These are phyloP conservation scores for Notarius quadriscutis DNA, from an alignment of 2,113 vertebrate genomes.

Conservation along the genomic window DNA sequence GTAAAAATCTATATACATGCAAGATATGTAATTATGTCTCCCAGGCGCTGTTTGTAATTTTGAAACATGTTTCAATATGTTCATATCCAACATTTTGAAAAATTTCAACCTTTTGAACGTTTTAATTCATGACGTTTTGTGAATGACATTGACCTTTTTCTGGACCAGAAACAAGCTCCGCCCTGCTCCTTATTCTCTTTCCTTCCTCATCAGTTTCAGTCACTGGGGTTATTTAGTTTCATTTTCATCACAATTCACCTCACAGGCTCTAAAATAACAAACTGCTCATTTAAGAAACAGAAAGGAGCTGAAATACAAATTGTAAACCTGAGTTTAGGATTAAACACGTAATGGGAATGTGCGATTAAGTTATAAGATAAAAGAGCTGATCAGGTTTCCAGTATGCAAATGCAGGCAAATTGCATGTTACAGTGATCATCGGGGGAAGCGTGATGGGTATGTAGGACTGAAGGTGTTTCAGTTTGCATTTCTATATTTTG, in stretches of 20 bases:
- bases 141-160: not conserved
- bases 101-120: not conserved
- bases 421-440: not conserved
- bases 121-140: not conserved
- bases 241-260: not conserved
- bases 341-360: not conserved
- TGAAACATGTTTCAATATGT: not conserved
- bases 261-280: not conserved
- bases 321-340: not conserved
- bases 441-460: not conserved
- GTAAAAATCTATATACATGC: no score
- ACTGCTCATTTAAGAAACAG: not conserved
- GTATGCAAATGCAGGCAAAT: not conserved
- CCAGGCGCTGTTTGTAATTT: not conserved
- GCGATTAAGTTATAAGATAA: not conserved
- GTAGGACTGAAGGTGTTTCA: not conserved
- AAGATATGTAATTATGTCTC: no score
- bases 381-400: not conserved
- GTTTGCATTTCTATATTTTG: not conserved
- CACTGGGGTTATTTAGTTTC: not conserved
- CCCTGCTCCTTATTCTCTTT: not conserved
- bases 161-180: not conserved
- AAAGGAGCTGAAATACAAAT: not conserved
- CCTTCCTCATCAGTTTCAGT: not conserved
- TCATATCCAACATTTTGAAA: no score